Evolutionary conservation across 2,113 vertebrate species (phyloP).

Genomic region (Cromileptes altivelis): DNA sequence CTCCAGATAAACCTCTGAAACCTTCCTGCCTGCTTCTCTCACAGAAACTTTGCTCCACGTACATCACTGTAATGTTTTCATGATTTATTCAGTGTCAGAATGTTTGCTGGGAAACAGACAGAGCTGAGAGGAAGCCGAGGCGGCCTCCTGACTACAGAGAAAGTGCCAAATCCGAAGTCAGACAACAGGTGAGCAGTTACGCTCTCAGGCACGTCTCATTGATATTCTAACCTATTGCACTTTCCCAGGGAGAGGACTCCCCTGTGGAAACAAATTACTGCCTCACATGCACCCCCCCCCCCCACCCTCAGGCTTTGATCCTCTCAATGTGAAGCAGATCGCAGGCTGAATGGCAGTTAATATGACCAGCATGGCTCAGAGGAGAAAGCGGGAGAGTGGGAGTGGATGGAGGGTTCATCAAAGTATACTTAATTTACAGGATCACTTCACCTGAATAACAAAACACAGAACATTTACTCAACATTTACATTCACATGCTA

Average conservation of each 20-base stretch:
- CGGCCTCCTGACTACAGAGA: slow-evolving; percentile 50
- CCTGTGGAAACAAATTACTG: slow-evolving; percentile 78
- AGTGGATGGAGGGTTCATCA: neutral
- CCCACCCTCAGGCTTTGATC: slow-evolving; percentile 73
- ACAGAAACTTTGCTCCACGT: no score
- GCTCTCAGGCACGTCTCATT: slow-evolving; percentile 80
- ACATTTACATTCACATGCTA: neutral
- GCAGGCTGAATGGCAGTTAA: slow-evolving; percentile 58
- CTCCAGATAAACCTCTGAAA: no score
- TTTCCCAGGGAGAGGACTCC: slow-evolving; percentile 82
- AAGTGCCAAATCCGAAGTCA: slow-evolving; percentile 61
- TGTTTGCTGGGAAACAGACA: slow-evolving; percentile 41
- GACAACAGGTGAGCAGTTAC: slow-evolving; percentile 84
- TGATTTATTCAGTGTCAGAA: slow-evolving; percentile 63
- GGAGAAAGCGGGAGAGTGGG: slow-evolving; percentile 34
- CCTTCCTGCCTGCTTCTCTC: neutral
- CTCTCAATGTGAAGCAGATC: slow-evolving; percentile 79
- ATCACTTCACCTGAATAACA: neutral
- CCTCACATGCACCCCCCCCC: slow-evolving; percentile 37
- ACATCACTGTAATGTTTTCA: neutral
- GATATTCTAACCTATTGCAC: slow-evolving; percentile 87
- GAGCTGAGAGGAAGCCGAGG: slow-evolving; percentile 30
- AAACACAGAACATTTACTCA: neutral
- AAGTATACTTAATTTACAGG: neutral
- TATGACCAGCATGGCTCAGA: slow-evolving; percentile 51